These are phyloP conservation scores for Lamprotornis superbus DNA, from an alignment of 2,113 vertebrate species.

Conservation along the genomic window DNA sequence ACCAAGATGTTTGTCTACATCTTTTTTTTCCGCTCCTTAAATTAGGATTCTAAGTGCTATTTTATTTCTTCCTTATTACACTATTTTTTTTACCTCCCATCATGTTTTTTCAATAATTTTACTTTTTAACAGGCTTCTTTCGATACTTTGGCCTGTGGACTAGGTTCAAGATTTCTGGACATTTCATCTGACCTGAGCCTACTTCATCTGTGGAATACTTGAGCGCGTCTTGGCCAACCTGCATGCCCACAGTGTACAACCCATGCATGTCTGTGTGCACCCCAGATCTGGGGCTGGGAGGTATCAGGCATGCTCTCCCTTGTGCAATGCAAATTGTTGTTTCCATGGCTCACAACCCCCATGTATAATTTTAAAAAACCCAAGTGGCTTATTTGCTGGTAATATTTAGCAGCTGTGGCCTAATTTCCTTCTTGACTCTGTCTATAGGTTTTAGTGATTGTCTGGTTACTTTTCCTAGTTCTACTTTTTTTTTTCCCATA, in stretches of 20 bases:
- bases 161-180: neutral
- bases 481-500: neutral
- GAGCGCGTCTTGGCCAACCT: neutral
- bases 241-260: neutral
- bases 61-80: neutral
- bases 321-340: neutral
- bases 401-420: neutral
- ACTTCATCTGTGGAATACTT: neutral
- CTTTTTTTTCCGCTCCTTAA: neutral
- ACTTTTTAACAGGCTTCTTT: neutral
- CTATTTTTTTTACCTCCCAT: neutral
- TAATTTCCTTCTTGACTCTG: neutral
- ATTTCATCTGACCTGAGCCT: neutral
- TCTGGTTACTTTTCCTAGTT: neutral
- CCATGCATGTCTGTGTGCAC: accelerated
- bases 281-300: neutral
- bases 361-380: neutral
- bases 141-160: neutral
- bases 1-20: neutral
- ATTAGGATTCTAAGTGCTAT: neutral
- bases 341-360: neutral
- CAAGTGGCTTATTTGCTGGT: neutral
- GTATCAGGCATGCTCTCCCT: neutral
- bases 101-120: neutral
- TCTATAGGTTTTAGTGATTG: neutral